phyloP scores from a whole-genome alignment of 1,140 invertebrate species.

The Eubasilissa regina region DNA sequence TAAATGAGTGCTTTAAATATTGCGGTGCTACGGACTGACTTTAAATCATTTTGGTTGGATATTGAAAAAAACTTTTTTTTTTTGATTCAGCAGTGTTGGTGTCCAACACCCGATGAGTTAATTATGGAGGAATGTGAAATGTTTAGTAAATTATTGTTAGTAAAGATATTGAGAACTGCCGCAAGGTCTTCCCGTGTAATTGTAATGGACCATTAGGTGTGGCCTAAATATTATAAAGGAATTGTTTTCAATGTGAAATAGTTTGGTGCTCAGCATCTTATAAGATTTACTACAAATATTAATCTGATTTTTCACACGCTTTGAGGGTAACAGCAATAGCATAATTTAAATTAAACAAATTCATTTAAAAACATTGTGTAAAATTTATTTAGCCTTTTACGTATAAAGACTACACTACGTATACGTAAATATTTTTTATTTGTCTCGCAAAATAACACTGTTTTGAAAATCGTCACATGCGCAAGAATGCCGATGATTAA shows the following conservation, averaged over 20 bases:
- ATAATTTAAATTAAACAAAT: too few relatives aligned
- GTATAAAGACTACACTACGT: too few relatives aligned
- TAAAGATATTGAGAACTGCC: neutral
- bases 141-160: neutral
- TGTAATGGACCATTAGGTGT: neutral
- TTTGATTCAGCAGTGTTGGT: neutral
- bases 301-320: too few relatives aligned
- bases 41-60: neutral
- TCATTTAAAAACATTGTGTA: too few relatives aligned
- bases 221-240: neutral
- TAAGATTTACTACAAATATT: too few relatives aligned
- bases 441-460: too few relatives aligned
- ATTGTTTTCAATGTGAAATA: conserved; percentile 9
- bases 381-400: too few relatives aligned
- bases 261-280: neutral
- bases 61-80: neutral
- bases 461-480: too few relatives aligned
- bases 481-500: too few relatives aligned
- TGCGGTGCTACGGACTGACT: conserved; percentile 32
- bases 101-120: neutral
- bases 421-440: too few relatives aligned
- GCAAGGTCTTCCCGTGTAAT: neutral
- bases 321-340: too few relatives aligned
- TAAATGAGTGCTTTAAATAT: conserved; percentile 23
- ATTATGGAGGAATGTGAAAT: neutral